These are phyloP conservation scores for Mesembrinibis cayennensis DNA, from an alignment of 2,113 vertebrate genomes.

Conservation along the genomic window DNA sequence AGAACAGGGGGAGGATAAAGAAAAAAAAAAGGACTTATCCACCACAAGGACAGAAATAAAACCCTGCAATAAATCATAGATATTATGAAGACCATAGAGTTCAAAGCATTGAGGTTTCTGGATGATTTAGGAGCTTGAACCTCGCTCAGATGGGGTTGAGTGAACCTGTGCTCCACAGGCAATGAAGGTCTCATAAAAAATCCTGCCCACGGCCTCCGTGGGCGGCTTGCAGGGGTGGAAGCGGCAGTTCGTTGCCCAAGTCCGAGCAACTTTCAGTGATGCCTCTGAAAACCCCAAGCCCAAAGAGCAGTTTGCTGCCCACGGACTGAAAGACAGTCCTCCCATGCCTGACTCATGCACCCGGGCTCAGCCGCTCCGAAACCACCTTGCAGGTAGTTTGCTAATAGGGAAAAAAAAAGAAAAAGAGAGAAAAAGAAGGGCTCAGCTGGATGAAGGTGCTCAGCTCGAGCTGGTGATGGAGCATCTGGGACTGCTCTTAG, in stretches of 20 bases:
- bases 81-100: neutral
- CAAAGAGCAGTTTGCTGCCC: neutral
- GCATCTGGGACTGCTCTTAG: no score
- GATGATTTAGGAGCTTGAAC: neutral
- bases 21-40: neutral
- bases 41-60: neutral
- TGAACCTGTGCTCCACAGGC: neutral
- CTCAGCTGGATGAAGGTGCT: neutral
- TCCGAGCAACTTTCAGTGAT: neutral
- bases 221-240: neutral
- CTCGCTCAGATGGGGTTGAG: neutral
- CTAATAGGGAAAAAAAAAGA: neutral
- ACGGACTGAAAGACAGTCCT: neutral
- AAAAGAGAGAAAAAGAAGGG: neutral
- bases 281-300: neutral
- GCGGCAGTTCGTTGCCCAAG: neutral
- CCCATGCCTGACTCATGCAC: neutral
- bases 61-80: rapidly evolving
- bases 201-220: rapidly evolving
- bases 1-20: neutral
- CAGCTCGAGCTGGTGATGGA: neutral
- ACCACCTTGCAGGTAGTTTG: neutral
- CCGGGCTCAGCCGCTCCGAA: rapidly evolving
- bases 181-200: neutral
- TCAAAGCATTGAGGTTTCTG: neutral